These are phyloP conservation scores for Setipinna tenuifilis DNA, from an alignment of 2,797 vertebrate species.

Conservation along the genomic window DNA sequence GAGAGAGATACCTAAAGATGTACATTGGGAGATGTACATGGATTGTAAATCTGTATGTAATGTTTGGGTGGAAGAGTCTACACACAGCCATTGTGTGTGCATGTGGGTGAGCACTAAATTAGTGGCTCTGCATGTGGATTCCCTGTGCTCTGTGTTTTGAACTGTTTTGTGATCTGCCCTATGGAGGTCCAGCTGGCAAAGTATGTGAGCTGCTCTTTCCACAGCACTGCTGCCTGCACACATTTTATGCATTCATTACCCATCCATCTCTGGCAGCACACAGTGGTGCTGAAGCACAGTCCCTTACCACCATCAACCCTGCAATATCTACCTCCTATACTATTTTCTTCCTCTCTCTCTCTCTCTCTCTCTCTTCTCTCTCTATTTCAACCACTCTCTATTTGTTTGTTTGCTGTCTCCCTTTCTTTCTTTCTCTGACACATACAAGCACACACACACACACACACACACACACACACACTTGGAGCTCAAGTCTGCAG, in stretches of 20 bases:
- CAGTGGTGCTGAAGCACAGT: neutral
- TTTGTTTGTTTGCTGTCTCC: too few relatives aligned
- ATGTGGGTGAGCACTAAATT: neutral
- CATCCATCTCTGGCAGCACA: neutral
- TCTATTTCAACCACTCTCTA: too few relatives aligned
- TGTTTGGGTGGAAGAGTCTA: neutral
- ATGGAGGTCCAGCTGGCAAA: neutral
- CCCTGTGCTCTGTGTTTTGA: neutral
- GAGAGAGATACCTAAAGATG: neutral
- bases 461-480: neutral
- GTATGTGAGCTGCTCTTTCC: neutral
- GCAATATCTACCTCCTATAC: neutral
- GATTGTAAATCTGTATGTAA: too few relatives aligned
- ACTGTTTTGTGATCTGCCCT: neutral
- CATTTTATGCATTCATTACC: neutral
- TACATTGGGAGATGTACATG: too few relatives aligned
- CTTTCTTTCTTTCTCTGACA: conserved; percentile 9
- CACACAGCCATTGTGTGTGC: neutral
- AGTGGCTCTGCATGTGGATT: neutral
- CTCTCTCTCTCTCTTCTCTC: conserved; percentile 15
- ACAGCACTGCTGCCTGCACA: neutral
- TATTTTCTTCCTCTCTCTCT: neutral
- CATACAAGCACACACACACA: too few relatives aligned
- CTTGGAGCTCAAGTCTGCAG: neutral
- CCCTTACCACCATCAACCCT: neutral